phyloP scores from a whole-genome alignment of 2,888 invertebrate genomes.

The Mimas tiliae region DNA sequence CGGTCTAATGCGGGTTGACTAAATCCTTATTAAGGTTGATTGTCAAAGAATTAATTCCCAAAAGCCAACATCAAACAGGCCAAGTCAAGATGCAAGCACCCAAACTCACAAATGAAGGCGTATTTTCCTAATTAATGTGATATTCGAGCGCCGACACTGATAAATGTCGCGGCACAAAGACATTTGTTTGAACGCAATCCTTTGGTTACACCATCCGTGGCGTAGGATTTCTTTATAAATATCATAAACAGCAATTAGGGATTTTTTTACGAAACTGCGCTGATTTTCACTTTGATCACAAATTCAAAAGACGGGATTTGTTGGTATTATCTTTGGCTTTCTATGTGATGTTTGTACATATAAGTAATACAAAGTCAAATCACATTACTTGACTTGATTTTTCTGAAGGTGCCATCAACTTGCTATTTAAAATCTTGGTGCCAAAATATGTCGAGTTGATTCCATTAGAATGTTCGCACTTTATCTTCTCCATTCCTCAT shows the following conservation, averaged over 20 bases:
- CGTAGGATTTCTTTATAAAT: constrained; percentile 8
- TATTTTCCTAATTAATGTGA: constrained; percentile 26
- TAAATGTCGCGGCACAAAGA: constrained; percentile 28
- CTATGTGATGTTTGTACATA: too few species aligned
- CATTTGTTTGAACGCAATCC: constrained; percentile 13
- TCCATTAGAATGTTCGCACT: too few species aligned
- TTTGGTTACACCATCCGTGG: neutral
- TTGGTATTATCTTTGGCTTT: too few species aligned
- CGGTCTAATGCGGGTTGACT: neutral
- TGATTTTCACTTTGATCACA: too few species aligned
- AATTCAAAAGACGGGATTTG: too few species aligned
- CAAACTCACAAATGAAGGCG: neutral
- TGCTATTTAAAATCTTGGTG: too few species aligned
- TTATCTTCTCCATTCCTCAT: too few species aligned
- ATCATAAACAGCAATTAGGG: constrained; percentile 6
- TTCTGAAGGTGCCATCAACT: too few species aligned
- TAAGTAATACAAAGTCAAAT: too few species aligned
- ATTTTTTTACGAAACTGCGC: neutral
- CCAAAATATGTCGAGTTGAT: too few species aligned
- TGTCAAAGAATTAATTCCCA: neutral
- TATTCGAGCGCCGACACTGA: constrained; percentile 31
- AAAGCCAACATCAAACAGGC: neutral
- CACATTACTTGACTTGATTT: too few species aligned
- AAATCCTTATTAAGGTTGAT: neutral
- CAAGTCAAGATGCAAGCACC: neutral